phyloP scores from a whole-genome alignment of 1,140 invertebrate genomes.

The Leptinotarsa texana region DNA sequence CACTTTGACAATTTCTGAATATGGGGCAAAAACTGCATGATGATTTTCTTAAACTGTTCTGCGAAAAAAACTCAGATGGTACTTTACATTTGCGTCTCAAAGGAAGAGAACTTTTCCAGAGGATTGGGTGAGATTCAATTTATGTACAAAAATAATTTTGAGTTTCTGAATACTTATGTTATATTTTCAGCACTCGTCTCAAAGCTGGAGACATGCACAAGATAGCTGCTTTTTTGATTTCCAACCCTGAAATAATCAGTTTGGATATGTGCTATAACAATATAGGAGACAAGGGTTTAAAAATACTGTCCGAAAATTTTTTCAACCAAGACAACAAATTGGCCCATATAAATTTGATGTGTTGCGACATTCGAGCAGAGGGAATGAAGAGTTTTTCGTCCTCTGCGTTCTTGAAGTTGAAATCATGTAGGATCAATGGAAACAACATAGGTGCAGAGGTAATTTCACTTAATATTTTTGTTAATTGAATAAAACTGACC shows the following conservation, averaged over 20 bases:
- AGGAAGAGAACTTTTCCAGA: conserved; percentile 50
- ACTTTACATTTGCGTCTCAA: conserved; percentile 52
- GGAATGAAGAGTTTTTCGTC: conserved; percentile 45
- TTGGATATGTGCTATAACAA: conserved; percentile 62
- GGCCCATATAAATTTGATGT: conserved; percentile 60
- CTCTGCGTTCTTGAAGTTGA: conserved; percentile 52
- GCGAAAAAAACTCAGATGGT: conserved; percentile 53
- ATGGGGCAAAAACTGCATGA: conserved; percentile 23
- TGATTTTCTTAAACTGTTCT: conserved; percentile 51
- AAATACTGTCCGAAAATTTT: conserved; percentile 52
- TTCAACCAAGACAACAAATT: conserved; percentile 50
- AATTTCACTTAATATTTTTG: neutral
- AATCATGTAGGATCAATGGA: conserved; percentile 55
- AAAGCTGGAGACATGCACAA: conserved; percentile 57
- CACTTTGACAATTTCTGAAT: conserved; percentile 5
- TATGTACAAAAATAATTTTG: neutral
- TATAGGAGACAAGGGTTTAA: conserved; percentile 60
- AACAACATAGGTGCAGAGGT: conserved; percentile 58
- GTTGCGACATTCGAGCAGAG: conserved; percentile 58
- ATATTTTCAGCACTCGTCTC: conserved; percentile 52
- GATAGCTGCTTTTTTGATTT: conserved; percentile 57
- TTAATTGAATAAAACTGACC: too few species aligned
- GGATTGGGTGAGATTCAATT: conserved; percentile 42
- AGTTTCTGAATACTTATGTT: neutral
- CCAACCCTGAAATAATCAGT: conserved; percentile 55